Evolutionary conservation across 2,113 vertebrate species (phyloP).

Genomic region (Zosterops lateralis): DNA sequence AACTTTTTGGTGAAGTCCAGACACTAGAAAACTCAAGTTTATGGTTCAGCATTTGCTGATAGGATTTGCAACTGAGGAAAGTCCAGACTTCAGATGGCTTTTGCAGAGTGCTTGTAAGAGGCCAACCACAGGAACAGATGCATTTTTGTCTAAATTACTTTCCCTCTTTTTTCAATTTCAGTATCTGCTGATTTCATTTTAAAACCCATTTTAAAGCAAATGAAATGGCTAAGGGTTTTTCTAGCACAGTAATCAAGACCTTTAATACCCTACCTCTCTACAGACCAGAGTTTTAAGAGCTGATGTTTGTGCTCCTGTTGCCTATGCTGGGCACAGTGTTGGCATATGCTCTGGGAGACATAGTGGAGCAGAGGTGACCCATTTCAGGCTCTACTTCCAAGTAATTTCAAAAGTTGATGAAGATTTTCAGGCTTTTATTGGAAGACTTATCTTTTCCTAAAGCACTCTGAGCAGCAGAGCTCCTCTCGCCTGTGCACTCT

Average conservation of each 20-base stretch:
- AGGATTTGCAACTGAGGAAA: slow-evolving; percentile 32
- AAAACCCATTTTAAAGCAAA: slow-evolving; percentile 38
- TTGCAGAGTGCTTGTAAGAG: neutral
- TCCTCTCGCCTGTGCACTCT: neutral
- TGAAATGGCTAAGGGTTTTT: slow-evolving; percentile 15
- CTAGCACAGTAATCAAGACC: neutral
- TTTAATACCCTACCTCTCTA: neutral
- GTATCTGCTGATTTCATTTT: slow-evolving; percentile 43
- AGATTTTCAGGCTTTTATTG: slow-evolving; percentile 8
- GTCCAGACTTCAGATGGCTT: neutral
- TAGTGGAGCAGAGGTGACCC: neutral
- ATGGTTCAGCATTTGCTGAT: slow-evolving; percentile 21
- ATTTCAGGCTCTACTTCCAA: neutral
- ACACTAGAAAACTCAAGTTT: neutral
- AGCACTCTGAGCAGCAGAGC: neutral
- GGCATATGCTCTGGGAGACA: neutral
- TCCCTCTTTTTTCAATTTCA: slow-evolving; percentile 28
- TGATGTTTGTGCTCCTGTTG: neutral
- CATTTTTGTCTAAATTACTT: slow-evolving; percentile 50
- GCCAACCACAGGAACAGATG: neutral
- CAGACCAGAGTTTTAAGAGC: neutral
- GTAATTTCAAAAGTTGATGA: neutral
- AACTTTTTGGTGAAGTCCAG: neutral
- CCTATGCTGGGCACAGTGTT: neutral
- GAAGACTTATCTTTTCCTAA: neutral